Evolutionary conservation across 2,888 invertebrate species (phyloP).

Genomic region (Sinodicranocentrus sp.): DNA sequence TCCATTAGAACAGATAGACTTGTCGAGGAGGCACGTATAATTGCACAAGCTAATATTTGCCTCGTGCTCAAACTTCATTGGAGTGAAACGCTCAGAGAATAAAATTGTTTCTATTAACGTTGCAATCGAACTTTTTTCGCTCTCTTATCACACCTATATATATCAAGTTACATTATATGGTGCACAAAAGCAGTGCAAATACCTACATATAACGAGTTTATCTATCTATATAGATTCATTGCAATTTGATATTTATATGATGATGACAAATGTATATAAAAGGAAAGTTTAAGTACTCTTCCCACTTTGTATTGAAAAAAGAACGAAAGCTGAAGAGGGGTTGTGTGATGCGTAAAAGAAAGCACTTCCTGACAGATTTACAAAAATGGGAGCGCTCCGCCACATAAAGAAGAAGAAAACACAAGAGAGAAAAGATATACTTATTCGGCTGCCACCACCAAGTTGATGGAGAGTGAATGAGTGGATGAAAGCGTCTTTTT

Average conservation of each 20-base stretch:
- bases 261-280: background rate
- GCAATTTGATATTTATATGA: too few species aligned
- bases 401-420: constrained; percentile 18
- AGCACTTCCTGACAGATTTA: constrained; percentile 49
- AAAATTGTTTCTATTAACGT: background rate
- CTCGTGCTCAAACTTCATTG: too few species aligned
- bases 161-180: background rate
- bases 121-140: background rate
- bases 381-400: constrained; percentile 12
- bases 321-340: background rate
- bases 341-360: constrained; percentile 43
- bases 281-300: constrained; percentile 36
- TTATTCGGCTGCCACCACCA: too few species aligned
- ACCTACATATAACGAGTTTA: too few species aligned
- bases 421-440: too few species aligned
- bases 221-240: too few species aligned
- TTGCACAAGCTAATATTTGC: too few species aligned
- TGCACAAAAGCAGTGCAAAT: background rate
- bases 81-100: background rate
- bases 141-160: background rate
- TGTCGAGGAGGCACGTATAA: too few species aligned
- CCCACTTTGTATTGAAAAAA: constrained; percentile 19
- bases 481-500: too few species aligned
- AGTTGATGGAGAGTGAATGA: background rate
- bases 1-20: too few species aligned